These are phyloP conservation scores for Sciurus carolinensis DNA, from an alignment of 2,797 vertebrate species.

Conservation along the genomic window DNA sequence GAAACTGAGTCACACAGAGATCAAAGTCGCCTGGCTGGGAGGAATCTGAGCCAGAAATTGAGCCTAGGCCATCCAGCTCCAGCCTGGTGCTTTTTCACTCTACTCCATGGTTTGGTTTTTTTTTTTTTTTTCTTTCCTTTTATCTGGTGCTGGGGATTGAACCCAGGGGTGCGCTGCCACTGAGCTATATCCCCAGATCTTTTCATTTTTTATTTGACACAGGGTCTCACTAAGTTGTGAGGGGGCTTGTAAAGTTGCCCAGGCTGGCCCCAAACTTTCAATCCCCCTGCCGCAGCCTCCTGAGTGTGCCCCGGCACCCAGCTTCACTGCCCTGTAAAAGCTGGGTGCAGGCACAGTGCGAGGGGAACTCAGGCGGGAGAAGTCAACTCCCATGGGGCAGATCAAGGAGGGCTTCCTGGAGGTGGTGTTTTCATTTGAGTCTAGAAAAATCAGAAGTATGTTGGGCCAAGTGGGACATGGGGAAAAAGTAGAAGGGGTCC, in stretches of 20 bases:
- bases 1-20: slow-evolving; percentile 37
- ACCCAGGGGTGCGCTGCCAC: too few species aligned
- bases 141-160: too few species aligned
- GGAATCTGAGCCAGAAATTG: not conserved
- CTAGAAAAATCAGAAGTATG: slow-evolving; percentile 9
- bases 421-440: not conserved
- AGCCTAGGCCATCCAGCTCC: not conserved
- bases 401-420: slow-evolving; percentile 55
- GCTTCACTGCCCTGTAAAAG: not conserved
- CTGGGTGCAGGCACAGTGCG: not conserved
- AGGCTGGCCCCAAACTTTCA: too few species aligned
- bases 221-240: too few species aligned
- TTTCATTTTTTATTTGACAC: too few species aligned
- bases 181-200: too few species aligned
- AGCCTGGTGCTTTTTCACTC: not conserved
- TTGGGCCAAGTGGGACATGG: not conserved
- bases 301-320: too few species aligned
- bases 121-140: too few species aligned
- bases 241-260: too few species aligned
- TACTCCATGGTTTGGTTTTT: too few species aligned
- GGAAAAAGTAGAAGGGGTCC: not conserved
- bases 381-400: not conserved
- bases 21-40: not conserved
- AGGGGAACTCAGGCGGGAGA: not conserved
- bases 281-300: too few species aligned